A percentile compares a stretch with the other conserved stretches of the same genome.
Evolutionary conservation across 2,888 invertebrate genomes (phyloP).

Genomic region (Mellilla xanthometata): DNA sequence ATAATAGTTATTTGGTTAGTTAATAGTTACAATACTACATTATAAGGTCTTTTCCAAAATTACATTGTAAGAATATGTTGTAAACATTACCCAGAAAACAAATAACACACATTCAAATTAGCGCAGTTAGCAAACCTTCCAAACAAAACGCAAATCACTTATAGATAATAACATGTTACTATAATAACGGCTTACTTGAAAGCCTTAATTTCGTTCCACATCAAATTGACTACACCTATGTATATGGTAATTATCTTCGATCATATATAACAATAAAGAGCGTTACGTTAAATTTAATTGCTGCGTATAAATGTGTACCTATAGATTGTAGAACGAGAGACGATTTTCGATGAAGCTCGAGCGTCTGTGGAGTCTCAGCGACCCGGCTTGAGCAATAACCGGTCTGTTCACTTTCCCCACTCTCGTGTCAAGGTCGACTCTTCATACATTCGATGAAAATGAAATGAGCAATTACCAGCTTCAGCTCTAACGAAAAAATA

Average conservation of each 20-base stretch:
- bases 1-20: too few relatives aligned
- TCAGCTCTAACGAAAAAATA: conserved; percentile 20
- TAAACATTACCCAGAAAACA: too few relatives aligned
- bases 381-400: conserved; percentile 66
- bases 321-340: conserved; percentile 20
- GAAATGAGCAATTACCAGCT: conserved; percentile 23
- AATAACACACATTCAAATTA: too few relatives aligned
- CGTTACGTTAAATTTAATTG: conserved; percentile 21
- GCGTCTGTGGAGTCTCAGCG: conserved; percentile 29
- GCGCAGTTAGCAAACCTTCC: too few relatives aligned
- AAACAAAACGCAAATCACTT: not conserved
- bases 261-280: conserved; percentile 20
- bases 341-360: conserved; percentile 10
- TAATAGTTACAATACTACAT: too few relatives aligned
- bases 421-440: conserved; percentile 72
- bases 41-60: too few relatives aligned
- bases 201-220: conserved; percentile 7
- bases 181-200: conserved; percentile 1
- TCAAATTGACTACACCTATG: conserved; percentile 9
- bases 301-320: conserved; percentile 17
- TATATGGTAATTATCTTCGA: conserved; percentile 8
- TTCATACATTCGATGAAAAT: conserved; percentile 39
- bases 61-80: too few relatives aligned
- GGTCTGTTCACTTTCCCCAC: conserved; percentile 75
- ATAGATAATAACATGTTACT: conserved; percentile 1